These are phyloP conservation scores for Labeo rohita DNA, from an alignment of 2,113 vertebrate species.

Conservation along the genomic window DNA sequence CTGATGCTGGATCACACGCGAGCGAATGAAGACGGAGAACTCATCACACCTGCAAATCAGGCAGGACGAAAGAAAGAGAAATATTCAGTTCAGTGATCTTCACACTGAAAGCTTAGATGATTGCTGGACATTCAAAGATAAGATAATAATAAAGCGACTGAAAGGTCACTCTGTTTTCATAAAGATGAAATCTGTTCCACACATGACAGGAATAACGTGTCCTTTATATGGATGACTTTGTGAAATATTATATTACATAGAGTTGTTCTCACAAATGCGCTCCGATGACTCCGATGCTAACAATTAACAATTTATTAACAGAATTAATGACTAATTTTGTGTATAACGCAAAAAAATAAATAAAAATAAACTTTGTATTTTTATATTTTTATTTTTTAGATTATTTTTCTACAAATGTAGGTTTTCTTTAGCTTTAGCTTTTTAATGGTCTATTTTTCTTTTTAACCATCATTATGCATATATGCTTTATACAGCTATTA, in stretches of 20 bases:
- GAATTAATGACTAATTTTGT: too few species aligned
- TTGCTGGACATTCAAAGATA: background rate
- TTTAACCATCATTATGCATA: too few species aligned
- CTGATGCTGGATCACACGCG: background rate
- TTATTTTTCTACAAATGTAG: too few species aligned
- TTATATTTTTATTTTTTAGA: too few species aligned
- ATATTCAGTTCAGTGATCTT: background rate
- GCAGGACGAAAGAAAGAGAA: background rate
- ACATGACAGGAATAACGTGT: background rate
- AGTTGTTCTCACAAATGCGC: background rate
- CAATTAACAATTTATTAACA: too few species aligned
- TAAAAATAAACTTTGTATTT: too few species aligned
- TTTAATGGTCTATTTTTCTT: too few species aligned
- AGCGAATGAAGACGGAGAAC: constrained; percentile 20
- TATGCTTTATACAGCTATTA: too few species aligned
- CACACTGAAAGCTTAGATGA: background rate
- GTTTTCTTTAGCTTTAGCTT: too few species aligned
- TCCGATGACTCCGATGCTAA: too few species aligned
- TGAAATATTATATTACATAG: background rate
- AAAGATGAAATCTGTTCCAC: background rate
- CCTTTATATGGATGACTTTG: background rate
- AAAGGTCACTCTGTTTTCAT: background rate
- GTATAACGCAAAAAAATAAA: too few species aligned
- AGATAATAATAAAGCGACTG: background rate
- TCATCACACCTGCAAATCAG: constrained; percentile 2